A percentile compares a stretch with the other conserved stretches of the same genome.
phyloP scores from a whole-genome alignment of 2,888 invertebrate species.

The Melanophora roralis region DNA sequence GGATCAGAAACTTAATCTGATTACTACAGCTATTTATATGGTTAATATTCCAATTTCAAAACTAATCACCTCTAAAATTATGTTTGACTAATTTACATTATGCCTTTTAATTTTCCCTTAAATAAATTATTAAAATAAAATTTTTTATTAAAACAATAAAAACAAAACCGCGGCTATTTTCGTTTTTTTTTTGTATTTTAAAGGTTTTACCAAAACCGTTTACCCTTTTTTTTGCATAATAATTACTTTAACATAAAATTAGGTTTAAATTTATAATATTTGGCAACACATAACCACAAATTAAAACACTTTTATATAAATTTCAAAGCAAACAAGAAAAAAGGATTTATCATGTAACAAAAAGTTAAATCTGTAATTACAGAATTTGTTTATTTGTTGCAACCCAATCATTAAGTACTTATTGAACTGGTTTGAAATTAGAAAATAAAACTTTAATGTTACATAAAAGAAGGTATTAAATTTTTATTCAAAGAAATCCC shows the following conservation, averaged over 20 bases:
- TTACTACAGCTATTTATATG: too few species aligned
- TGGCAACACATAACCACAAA: not conserved
- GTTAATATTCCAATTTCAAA: too few species aligned
- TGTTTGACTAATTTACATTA: too few species aligned
- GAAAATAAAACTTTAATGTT: constrained; percentile 13
- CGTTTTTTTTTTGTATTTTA: too few species aligned
- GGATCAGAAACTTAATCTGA: too few species aligned
- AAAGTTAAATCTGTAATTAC: constrained; percentile 30
- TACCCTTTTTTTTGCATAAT: not conserved
- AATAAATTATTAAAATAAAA: too few species aligned
- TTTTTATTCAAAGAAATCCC: too few species aligned
- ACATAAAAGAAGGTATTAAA: constrained; percentile 4
- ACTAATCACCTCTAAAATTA: too few species aligned
- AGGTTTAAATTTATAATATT: constrained; percentile 9
- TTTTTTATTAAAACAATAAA: too few species aligned
- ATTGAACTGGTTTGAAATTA: constrained; percentile 19
- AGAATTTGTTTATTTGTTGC: not conserved
- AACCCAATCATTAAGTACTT: constrained; percentile 26
- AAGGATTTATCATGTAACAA: not conserved
- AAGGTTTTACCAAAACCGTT: too few species aligned
- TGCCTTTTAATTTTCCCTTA: too few species aligned
- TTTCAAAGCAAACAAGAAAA: not conserved
- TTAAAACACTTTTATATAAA: not conserved
- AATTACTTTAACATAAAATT: constrained; percentile 10
- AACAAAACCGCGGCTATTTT: too few species aligned